Conservation (phyloP, 2,888 invertebrate genomes). For the Trissolcus brochymenae region DNA sequence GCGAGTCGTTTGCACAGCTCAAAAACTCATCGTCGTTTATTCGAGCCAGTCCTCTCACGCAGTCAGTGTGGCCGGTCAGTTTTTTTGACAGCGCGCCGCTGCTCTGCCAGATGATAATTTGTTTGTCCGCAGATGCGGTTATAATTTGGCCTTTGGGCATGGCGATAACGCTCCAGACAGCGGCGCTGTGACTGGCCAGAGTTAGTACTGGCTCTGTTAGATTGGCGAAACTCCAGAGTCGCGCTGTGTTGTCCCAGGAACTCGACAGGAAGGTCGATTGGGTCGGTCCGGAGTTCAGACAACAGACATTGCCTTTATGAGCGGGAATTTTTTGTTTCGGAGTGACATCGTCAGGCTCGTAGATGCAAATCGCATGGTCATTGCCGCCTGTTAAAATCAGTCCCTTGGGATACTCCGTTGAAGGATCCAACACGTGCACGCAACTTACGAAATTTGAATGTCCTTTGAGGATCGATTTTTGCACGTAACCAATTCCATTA, state of each 20-base stretch:
- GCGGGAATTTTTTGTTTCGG: constrained; percentile 85
- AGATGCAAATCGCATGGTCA: constrained; percentile 89
- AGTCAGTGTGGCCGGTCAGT: constrained; percentile 90
- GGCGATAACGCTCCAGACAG: constrained; percentile 89
- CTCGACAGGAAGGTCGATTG: constrained; percentile 84
- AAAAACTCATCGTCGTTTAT: constrained; percentile 86
- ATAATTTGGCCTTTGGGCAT: constrained; percentile 80
- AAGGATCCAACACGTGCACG: constrained; percentile 86
- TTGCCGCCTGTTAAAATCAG: constrained; percentile 93
- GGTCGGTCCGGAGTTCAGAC: constrained; percentile 76
- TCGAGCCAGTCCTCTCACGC: constrained; percentile 88
- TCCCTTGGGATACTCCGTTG: constrained; percentile 84
- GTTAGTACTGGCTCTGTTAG: constrained; percentile 66
- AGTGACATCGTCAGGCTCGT: constrained; percentile 82
- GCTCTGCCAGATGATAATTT: constrained; percentile 88
- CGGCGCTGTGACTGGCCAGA: constrained; percentile 78
- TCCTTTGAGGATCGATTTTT: constrained; percentile 84
- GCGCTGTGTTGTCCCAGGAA: constrained; percentile 95
- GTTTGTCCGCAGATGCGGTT: constrained; percentile 96
- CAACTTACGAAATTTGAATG: constrained; percentile 92
- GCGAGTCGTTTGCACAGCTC: constrained; percentile 95
- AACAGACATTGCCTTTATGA: constrained; percentile 85
- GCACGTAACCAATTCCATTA: constrained; percentile 81
- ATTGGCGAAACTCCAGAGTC: constrained; percentile 85
- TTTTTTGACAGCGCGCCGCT: constrained; percentile 78